These are phyloP conservation scores for Caenorhabditis sp. DNA, from an alignment of 2,888 invertebrate genomes.

Conservation along the genomic window DNA sequence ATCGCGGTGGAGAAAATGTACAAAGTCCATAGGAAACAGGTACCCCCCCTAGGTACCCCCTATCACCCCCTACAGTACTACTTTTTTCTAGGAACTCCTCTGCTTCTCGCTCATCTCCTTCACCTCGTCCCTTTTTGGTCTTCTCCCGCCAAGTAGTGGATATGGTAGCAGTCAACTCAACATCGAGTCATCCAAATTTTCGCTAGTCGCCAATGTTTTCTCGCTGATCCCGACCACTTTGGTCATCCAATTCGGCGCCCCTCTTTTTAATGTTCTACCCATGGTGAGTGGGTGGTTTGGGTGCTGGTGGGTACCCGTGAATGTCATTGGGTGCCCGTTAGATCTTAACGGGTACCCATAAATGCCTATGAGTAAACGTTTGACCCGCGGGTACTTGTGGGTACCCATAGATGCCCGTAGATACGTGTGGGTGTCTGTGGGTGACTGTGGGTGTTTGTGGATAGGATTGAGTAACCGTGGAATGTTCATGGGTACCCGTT, in stretches of 20 bases:
- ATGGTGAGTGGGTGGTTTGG: slow-evolving; percentile 31
- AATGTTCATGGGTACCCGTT: too few species aligned
- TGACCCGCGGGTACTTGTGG: too few species aligned
- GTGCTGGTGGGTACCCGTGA: too few species aligned
- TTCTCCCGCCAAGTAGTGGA: slow-evolving; percentile 43
- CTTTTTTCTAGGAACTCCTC: slow-evolving; percentile 31
- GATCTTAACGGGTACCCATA: too few species aligned
- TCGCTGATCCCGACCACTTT: slow-evolving; percentile 24
- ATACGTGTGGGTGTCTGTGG: too few species aligned
- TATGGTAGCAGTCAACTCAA: slow-evolving; percentile 50
- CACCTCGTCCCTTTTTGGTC: slow-evolving; percentile 33
- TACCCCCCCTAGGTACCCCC: too few species aligned
- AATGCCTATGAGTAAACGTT: too few species aligned
- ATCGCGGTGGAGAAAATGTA: slow-evolving; percentile 50
- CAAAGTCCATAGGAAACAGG: slow-evolving; percentile 47
- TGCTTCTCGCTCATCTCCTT: slow-evolving; percentile 45
- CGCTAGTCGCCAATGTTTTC: slow-evolving; percentile 42
- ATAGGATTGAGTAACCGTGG: too few species aligned
- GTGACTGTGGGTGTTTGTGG: too few species aligned
- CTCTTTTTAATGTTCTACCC: slow-evolving; percentile 35
- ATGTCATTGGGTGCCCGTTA: too few species aligned
- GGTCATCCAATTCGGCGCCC: slow-evolving; percentile 34
- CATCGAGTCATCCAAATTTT: slow-evolving; percentile 45
- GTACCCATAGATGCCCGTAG: too few species aligned
- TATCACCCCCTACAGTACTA: too few species aligned